Conservation (phyloP, 2,888 invertebrate genomes). For the Ditylenchus weischeri region DNA sequence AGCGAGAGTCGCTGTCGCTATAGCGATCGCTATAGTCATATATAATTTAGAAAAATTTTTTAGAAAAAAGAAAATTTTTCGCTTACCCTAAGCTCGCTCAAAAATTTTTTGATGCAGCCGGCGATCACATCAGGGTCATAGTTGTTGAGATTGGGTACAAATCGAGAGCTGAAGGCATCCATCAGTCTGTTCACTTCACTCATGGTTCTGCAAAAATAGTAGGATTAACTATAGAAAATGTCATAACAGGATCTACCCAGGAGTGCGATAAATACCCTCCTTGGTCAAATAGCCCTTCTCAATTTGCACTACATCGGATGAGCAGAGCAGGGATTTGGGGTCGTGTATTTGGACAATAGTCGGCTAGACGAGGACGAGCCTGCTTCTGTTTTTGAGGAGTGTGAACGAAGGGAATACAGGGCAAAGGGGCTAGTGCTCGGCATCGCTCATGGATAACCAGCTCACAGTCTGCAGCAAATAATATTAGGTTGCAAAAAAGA, state of each 20-base stretch:
- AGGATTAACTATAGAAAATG: no score
- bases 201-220: constrained; percentile 7
- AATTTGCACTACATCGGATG: constrained; percentile 91
- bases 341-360: constrained; percentile 78
- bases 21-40: no score
- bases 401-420: constrained; percentile 33
- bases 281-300: constrained; percentile 82
- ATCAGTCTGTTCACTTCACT: constrained; percentile 70
- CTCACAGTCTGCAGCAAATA: constrained; percentile 25
- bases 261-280: constrained; percentile 85
- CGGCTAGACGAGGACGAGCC: constrained; percentile 65
- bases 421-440: constrained; percentile 27
- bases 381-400: constrained; percentile 29
- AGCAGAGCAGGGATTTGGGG: constrained; percentile 92
- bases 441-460: constrained; percentile 30
- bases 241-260: constrained; percentile 65
- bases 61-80: no score
- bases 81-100: constrained; percentile 71
- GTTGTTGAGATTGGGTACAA: constrained; percentile 80
- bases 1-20: no score
- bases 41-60: no score
- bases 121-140: constrained; percentile 86
- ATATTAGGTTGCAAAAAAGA: neutral
- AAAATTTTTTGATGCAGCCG: constrained; percentile 88
- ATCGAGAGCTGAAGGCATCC: constrained; percentile 81